Conservation (phyloP, 2,888 invertebrate species). For the Idaea dimidiata region DNA sequence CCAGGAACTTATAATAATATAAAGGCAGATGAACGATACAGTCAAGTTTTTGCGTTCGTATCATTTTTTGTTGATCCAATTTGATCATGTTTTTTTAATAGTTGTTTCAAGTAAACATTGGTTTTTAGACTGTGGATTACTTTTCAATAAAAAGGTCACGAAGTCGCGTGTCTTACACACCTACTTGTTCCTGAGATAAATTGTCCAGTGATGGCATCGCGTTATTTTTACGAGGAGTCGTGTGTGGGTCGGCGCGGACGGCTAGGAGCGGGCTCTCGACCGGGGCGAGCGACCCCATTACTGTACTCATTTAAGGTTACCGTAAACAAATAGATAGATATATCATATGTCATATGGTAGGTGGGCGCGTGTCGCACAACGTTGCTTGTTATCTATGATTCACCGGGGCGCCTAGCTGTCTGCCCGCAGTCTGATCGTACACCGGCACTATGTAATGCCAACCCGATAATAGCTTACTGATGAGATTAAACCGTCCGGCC, state of each 20-base stretch:
- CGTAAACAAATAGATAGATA: constrained; percentile 69
- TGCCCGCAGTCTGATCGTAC: constrained; percentile 69
- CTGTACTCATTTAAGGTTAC: constrained; percentile 71
- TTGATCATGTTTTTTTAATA: too few relatives aligned
- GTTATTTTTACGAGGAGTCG: constrained; percentile 53
- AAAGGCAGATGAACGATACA: too few relatives aligned
- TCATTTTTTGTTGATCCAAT: too few relatives aligned
- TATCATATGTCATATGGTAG: constrained; percentile 39
- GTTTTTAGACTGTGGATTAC: neutral
- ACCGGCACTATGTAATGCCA: constrained; percentile 61
- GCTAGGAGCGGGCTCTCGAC: constrained; percentile 37
- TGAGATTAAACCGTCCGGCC: constrained; percentile 65
- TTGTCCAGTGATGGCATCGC: constrained; percentile 26
- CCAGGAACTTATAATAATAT: too few relatives aligned
- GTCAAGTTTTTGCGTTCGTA: too few relatives aligned
- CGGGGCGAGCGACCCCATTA: constrained; percentile 56
- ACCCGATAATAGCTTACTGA: constrained; percentile 66
- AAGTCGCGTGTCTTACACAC: neutral
- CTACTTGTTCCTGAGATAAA: neutral
- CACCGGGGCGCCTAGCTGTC: constrained; percentile 75
- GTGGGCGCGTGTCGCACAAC: constrained; percentile 65
- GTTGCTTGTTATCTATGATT: constrained; percentile 76
- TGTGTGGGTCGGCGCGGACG: constrained; percentile 40
- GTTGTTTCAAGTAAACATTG: too few relatives aligned
- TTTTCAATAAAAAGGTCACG: neutral